Base-by-base conservation (phyloP, 2,113 vertebrate species). In the Upupa epops region DNA sequence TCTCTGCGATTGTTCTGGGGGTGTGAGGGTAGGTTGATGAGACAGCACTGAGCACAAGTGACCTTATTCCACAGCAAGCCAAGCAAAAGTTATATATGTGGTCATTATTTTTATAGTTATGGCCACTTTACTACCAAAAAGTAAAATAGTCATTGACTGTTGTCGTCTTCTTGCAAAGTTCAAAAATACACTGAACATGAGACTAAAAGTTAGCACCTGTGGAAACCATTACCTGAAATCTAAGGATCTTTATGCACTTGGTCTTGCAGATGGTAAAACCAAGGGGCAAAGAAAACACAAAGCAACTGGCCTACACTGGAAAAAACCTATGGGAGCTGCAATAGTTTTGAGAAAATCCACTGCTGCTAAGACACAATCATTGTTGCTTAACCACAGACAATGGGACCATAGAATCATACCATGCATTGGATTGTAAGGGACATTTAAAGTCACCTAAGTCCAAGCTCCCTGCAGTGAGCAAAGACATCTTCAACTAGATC, bases 11-110 rank as follows among this genome's bases (percentile, higher is more conserved):
- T 17, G 9, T 8, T 79, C 36, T 52, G 73, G 25, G 26, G 24
- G 29, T 37, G 55, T 2, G 2, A 76, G 86, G 58, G n/a, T 22
- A 70, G 42, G 45, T 36, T 51, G 76, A 1, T 32, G 58, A 46
- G 29, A 82, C 5, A 46, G 55, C 59, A 48, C 0, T 2, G 70
- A 26, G 29, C 56, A 34, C 2, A 13, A 63, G 54, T 0, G 3
- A 58, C 25, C 15, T 73, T 28, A 46, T 15, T 25, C 28, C 31
- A 36, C 18, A 60, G 75, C 52, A 68, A 81, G 24, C 15, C 65
- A 46, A 37, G 32, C 69, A 60, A 78, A 40, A 90, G 55, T 51
- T 17, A 65, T 54, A 55, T 85, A 15, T 83, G 42, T 31, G 20
- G 28, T 55, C 31, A 56, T 21, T 78, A 78, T 34, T 78, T 15